Evolutionary conservation across 2,888 invertebrate species (phyloP), one percentile per base, ranked within the genome.

Genomic region (Epiblema foenella): DNA sequence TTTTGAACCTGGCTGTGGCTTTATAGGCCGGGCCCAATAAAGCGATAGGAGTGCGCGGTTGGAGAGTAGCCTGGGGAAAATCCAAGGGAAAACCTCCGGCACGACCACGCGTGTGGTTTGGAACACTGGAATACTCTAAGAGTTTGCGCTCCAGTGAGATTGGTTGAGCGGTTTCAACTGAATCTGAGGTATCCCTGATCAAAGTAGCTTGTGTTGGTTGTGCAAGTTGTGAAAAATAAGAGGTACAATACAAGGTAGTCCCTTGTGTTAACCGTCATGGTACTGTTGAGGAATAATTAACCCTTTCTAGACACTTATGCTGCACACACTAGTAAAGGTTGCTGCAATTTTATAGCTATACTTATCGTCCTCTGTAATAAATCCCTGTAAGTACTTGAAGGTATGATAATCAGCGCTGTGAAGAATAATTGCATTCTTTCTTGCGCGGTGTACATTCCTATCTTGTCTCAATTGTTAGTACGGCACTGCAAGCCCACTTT

Each of bases 401-500:
- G 42, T 42, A 42, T 42, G 42, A 46, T n/a, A 46, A 46, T 46
- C 8, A 7, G 5, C n/a, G 8, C 7, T n/a, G 1, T 46, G n/a
- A 46, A 46, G n/a, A 46, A 42, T 15, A 42, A 42, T 15, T 15
- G 42, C 15, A 42, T n/a, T n/a, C 5, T n/a, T 46, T 46, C 12
- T 46, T n/a, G 5, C n/a, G 46, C 46, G 18, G 0, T 11, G 18
- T 17, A 3, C 51, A 51, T 51, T 51, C 18, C 18, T 8, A 10
- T 51, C 51, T 18, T 18, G 17, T 18, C 51, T 10, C 12, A 20
- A 46, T 52, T 20, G n/a, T 3, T 18, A 5, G 49, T 33, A 33
- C 33, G 33, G 9, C 49, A 46, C 18, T 18, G 24, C 57, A 57
- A 52, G 33, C 64, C 33, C 65, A 65, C 59, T 59, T 20, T 24